A percentile compares a stretch with the other conserved stretches of the same genome.
phyloP scores from a whole-genome alignment of 2,113 vertebrate species.

The Monarcha castaneiventris region DNA sequence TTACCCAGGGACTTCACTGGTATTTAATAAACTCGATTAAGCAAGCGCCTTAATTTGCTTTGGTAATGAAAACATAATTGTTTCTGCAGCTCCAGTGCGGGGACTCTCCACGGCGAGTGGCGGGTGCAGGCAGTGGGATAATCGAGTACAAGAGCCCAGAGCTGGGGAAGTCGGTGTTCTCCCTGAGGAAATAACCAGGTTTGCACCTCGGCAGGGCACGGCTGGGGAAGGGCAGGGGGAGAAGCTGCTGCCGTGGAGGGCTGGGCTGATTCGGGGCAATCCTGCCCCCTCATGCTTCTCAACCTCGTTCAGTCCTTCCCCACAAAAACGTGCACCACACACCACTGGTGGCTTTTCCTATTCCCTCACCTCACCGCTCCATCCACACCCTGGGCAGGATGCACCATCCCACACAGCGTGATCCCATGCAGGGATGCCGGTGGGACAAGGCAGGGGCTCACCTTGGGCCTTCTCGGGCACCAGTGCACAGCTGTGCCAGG shows the following conservation, averaged over 20 bases:
- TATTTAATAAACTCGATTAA: conserved; percentile 70
- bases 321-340: fast-evolving
- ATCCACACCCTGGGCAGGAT: fast-evolving
- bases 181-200: background rate
- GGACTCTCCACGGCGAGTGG: conserved; percentile 34
- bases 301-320: background rate
- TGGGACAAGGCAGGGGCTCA: background rate
- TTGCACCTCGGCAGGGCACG: background rate
- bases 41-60: conserved; percentile 68
- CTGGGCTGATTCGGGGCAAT: background rate
- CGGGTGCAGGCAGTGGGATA: background rate
- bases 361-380: background rate
- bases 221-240: background rate
- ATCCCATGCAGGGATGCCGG: background rate
- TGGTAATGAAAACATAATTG: conserved; percentile 68
- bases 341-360: fast-evolving
- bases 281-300: background rate
- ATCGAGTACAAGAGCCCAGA: background rate
- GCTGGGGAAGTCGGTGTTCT: background rate
- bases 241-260: background rate
- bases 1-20: conserved; percentile 53
- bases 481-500: fast-evolving
- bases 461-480: background rate
- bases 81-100: conserved; percentile 52
- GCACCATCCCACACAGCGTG: fast-evolving